phyloP scores from a whole-genome alignment of 2,888 invertebrate species.

The Lingula anatina region DNA sequence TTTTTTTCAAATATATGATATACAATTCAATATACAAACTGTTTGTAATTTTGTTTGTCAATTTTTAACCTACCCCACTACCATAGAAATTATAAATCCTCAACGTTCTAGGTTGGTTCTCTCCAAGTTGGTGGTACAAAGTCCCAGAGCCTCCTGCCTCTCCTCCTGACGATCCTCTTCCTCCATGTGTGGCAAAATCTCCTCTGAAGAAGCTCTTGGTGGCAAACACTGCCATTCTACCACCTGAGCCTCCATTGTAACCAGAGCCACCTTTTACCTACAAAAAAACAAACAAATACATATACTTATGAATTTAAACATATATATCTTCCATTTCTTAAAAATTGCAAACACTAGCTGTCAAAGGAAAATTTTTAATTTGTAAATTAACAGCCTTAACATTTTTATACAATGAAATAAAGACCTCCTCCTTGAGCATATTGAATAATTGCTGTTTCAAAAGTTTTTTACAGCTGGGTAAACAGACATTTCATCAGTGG shows the following conservation, averaged over 20 bases:
- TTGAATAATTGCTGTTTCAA: too few relatives aligned
- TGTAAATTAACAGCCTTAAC: too few relatives aligned
- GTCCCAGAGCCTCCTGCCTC: conserved; percentile 32
- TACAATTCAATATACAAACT: too few relatives aligned
- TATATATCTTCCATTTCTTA: background rate
- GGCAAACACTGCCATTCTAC: conserved; percentile 21
- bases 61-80: conserved; percentile 21
- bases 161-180: conserved; percentile 14
- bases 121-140: conserved; percentile 16
- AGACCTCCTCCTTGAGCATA: background rate
- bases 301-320: background rate
- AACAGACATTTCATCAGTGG: too few relatives aligned
- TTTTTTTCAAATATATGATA: too few relatives aligned
- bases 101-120: conserved; percentile 13
- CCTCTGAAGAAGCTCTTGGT: conserved; percentile 19
- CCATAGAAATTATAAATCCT: conserved; percentile 23
- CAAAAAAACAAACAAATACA: background rate
- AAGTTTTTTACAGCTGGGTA: too few relatives aligned
- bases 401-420: background rate
- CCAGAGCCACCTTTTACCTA: conserved; percentile 28
- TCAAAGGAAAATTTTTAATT: too few relatives aligned
- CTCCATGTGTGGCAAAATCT: conserved; percentile 19
- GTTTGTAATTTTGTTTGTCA: too few relatives aligned
- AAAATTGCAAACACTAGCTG: background rate
- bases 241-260: conserved; percentile 27